These are phyloP conservation scores for Melitaea athalia DNA, from an alignment of 2,888 invertebrate species.

Conservation along the genomic window DNA sequence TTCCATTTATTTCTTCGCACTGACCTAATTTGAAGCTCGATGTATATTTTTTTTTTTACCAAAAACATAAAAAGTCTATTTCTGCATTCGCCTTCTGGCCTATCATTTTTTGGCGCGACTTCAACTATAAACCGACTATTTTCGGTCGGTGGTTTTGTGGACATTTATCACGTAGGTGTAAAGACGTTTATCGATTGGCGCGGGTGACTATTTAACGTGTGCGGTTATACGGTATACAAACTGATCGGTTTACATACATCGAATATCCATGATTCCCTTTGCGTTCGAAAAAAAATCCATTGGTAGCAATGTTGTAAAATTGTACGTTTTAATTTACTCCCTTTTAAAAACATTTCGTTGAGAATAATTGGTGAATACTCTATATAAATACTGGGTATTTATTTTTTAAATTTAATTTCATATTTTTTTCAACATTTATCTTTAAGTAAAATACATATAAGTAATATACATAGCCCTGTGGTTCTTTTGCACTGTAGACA, in stretches of 20 bases:
- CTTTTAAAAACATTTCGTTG: no score
- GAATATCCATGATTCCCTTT: slow-evolving; percentile 10
- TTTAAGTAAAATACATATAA: no score
- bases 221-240: slow-evolving; percentile 11
- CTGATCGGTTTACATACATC: slow-evolving; percentile 17
- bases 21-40: slow-evolving; percentile 29
- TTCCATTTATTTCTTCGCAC: slow-evolving; percentile 12
- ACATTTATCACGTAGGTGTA: slow-evolving; percentile 29
- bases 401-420: background rate
- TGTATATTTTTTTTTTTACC: slow-evolving; percentile 27
- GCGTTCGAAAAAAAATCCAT: background rate
- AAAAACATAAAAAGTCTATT: slow-evolving; percentile 32
- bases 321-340: background rate
- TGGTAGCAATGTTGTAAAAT: background rate
- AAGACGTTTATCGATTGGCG: slow-evolving; percentile 18
- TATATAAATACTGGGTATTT: no score
- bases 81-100: slow-evolving; percentile 30
- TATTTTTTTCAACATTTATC: no score
- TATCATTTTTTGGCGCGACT: slow-evolving; percentile 36
- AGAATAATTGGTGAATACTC: no score
- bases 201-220: slow-evolving; percentile 16
- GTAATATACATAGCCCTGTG: no score
- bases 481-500: no score
- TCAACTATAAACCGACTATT: slow-evolving; percentile 33
- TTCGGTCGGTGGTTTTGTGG: slow-evolving; percentile 27